Evolutionary conservation across 2,888 invertebrate species (phyloP).

Genomic region (Adineta ricciae): DNA sequence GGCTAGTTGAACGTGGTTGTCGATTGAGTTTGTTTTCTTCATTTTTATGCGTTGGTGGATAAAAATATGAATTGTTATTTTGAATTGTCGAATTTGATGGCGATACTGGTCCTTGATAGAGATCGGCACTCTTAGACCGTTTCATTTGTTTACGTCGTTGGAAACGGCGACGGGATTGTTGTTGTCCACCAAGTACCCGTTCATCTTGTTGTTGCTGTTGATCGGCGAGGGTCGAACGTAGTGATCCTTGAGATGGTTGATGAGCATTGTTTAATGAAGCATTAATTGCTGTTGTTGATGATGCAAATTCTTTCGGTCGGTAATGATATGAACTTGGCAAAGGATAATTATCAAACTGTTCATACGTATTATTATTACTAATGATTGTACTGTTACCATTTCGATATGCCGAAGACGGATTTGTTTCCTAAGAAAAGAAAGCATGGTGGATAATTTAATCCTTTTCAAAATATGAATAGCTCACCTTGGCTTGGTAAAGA

Average conservation of each 20-base stretch:
- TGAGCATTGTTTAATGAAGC: neutral
- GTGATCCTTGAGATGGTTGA: neutral
- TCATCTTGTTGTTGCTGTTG: neutral
- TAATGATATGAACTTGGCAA: neutral
- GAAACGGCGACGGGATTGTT: neutral
- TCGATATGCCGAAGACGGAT: neutral
- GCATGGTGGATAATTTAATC: too few relatives aligned
- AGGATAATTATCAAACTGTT: neutral
- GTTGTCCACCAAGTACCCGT: neutral
- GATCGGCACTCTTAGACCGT: constrained; percentile 10
- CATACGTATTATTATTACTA: neutral
- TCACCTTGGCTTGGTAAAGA: neutral
- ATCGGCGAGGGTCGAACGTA: neutral
- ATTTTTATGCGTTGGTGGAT: neutral
- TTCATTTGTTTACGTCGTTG: constrained; percentile 21
- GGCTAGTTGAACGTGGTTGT: neutral
- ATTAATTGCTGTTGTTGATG: neutral
- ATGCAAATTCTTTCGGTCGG: neutral
- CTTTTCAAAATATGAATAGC: too few relatives aligned
- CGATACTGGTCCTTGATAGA: neutral
- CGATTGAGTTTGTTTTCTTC: neutral
- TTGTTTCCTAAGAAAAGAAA: neutral
- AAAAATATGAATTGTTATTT: neutral
- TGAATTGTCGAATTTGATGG: neutral
- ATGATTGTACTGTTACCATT: neutral